Percentiles rank a stretch among this genome's conserved stretches.
These are phyloP conservation scores for Pollenia amentaria DNA, from an alignment of 2,888 invertebrate genomes.

Conservation along the genomic window DNA sequence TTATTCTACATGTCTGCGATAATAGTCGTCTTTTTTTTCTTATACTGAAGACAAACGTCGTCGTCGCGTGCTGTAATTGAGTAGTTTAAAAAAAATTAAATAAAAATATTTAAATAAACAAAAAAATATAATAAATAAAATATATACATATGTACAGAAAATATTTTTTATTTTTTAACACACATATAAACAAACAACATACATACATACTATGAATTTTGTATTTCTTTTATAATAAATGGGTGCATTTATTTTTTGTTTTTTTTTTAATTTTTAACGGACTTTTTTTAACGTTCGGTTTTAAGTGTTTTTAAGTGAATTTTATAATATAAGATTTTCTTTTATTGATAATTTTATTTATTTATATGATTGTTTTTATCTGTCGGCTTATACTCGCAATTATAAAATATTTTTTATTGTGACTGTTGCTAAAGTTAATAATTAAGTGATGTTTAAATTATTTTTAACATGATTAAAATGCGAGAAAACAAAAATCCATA, in stretches of 20 bases:
- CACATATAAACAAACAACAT: no score
- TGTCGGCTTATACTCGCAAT: slow-evolving; percentile 24
- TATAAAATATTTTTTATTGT: slow-evolving; percentile 22
- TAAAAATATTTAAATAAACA: slow-evolving; percentile 16
- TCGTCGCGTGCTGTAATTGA: slow-evolving; percentile 62
- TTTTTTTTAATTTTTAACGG: neutral
- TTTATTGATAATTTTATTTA: slow-evolving; percentile 2
- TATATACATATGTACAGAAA: neutral
- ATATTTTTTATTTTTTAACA: neutral
- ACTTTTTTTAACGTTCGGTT: slow-evolving; percentile 33
- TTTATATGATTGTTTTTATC: neutral
- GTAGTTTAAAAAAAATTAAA: slow-evolving; percentile 37
- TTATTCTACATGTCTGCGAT: slow-evolving; percentile 76
- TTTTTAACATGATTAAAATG: slow-evolving; percentile 11
- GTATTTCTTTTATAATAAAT: no score
- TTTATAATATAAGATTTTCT: slow-evolving; percentile 43
- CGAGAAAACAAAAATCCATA: slow-evolving; percentile 8
- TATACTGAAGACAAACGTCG: slow-evolving; percentile 41
- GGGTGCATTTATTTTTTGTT: no score
- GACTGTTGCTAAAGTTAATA: slow-evolving; percentile 34
- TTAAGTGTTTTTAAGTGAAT: slow-evolving; percentile 54
- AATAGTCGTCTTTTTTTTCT: slow-evolving; percentile 70
- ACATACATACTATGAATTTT: no score
- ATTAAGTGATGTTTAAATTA: slow-evolving; percentile 44
- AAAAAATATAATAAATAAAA: slow-evolving; percentile 48